These are phyloP conservation scores for Hydrotaea cyrtoneurina DNA, from an alignment of 2,888 invertebrate genomes.

Conservation along the genomic window DNA sequence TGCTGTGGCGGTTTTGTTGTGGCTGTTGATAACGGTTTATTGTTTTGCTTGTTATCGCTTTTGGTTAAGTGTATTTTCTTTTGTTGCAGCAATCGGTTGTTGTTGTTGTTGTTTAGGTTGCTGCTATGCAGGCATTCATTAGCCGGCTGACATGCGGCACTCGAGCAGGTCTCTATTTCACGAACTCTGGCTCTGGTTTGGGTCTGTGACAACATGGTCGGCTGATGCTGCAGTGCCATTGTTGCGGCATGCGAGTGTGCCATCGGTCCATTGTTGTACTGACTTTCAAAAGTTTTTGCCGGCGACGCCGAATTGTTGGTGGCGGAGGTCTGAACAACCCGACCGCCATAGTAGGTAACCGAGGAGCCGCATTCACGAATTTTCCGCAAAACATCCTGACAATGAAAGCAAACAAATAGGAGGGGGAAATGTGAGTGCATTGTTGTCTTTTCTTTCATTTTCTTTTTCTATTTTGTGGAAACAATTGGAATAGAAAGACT, in stretches of 20 bases:
- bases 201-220: slow-evolving; percentile 76
- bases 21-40: slow-evolving; percentile 10
- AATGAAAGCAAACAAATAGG: slow-evolving; percentile 74
- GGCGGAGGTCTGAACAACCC: slow-evolving; percentile 84
- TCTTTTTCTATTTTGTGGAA: neutral
- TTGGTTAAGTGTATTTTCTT: slow-evolving; percentile 62
- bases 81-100: slow-evolving; percentile 38
- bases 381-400: slow-evolving; percentile 89
- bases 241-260: slow-evolving; percentile 73
- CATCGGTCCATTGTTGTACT: slow-evolving; percentile 77
- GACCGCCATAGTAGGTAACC: slow-evolving; percentile 93
- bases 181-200: slow-evolving; percentile 76
- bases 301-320: slow-evolving; percentile 42
- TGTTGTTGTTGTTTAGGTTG: neutral
- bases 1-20: slow-evolving; percentile 23
- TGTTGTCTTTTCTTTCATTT: neutral
- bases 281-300: slow-evolving; percentile 81
- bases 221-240: slow-evolving; percentile 73
- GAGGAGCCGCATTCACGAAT: slow-evolving; percentile 94
- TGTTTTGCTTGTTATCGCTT: slow-evolving; percentile 37
- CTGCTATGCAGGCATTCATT: slow-evolving; percentile 70
- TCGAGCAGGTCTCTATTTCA: slow-evolving; percentile 80
- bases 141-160: slow-evolving; percentile 73
- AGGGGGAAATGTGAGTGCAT: neutral
- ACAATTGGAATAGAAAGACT: neutral